A percentile compares a stretch with the other conserved stretches of the same genome.
These are phyloP conservation scores for Anas acuta DNA, from an alignment of 2,797 vertebrate genomes.

Conservation along the genomic window DNA sequence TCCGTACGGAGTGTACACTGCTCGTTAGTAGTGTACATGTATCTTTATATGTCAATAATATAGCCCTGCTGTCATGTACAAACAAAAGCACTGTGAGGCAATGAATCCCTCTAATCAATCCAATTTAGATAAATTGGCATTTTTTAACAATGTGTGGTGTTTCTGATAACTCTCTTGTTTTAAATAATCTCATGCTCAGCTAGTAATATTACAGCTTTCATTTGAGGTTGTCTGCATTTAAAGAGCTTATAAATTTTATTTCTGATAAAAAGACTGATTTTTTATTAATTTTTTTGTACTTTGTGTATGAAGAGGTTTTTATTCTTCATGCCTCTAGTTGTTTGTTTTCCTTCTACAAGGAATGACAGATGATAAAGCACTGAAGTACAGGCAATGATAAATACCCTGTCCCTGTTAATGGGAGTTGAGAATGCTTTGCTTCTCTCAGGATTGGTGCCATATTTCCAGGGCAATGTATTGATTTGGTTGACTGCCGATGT, in stretches of 20 bases:
- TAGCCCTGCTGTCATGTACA: not conserved
- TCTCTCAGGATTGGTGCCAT: not conserved
- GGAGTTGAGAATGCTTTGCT: not conserved
- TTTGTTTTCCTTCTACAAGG: not conserved
- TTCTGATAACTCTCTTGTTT: not conserved
- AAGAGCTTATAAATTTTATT: not conserved
- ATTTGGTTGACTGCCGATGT: constrained; percentile 29
- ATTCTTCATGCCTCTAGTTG: not conserved
- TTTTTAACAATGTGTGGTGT: not conserved
- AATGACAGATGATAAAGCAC: not conserved
- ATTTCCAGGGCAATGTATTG: constrained; percentile 30
- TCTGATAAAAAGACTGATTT: not conserved
- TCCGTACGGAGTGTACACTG: too few species aligned
- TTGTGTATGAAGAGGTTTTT: not conserved
- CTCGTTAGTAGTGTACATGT: not conserved
- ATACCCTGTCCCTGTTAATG: not conserved
- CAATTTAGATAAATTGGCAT: not conserved
- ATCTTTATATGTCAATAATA: not conserved
- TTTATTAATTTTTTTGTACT: not conserved
- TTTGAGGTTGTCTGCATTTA: not conserved
- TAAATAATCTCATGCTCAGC: not conserved
- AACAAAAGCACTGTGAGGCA: not conserved
- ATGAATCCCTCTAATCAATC: not conserved
- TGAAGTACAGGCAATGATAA: not conserved
- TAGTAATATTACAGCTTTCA: not conserved